Base-by-base conservation (phyloP, 2,113 vertebrate species). In the Rhineura floridana region DNA sequence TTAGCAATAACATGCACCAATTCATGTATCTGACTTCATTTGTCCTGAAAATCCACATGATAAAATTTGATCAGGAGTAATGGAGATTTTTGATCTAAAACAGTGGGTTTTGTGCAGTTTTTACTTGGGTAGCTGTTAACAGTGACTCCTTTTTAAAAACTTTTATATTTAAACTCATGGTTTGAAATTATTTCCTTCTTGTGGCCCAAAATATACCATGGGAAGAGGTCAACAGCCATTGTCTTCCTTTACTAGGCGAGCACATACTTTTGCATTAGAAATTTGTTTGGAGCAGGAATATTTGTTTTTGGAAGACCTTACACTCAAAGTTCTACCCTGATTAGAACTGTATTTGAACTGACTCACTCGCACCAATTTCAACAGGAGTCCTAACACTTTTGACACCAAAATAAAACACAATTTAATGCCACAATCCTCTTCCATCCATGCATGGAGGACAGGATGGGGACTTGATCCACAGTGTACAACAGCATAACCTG, bases 31-130 rank as follows among this genome's bases (percentile, higher is more conserved):
- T 79, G 65, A 55, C 36, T 44, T 91, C 85, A 89, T 88, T 48
- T 65, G 36, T 90, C 10, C 91, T 94, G 93, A 91, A 94, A 88
- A 95, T 82, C 5, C 39, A 84, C 84, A 83, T 17, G 90, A 46
- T 87, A 93, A 88, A 75, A 82, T 3, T 76, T 83, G 88, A 90
- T 73, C 72, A 96, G 73, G 81, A 3, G 44, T 44, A 84, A 88
- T 1, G 10, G 33, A 82, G 87, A 81, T 86, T 93, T 93, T 93
- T 80, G 75, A 59, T 83, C 85, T n/a, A n/a, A n/a, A n/a, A n/a
- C n/a, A n/a, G n/a, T n/a, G n/a, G n/a, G 25, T 86, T 93, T 78
- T 65, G 2, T 90, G 84, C 77, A 72, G 42, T 50, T 81, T 91
- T 94, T 48, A 17, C 5, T 90, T 55, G 85, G 75, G 23, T 89